A percentile compares a stretch with the other conserved stretches of the same genome.
Conservation (phyloP, 2,113 vertebrate species). For the Oreochromis spilurus region DNA sequence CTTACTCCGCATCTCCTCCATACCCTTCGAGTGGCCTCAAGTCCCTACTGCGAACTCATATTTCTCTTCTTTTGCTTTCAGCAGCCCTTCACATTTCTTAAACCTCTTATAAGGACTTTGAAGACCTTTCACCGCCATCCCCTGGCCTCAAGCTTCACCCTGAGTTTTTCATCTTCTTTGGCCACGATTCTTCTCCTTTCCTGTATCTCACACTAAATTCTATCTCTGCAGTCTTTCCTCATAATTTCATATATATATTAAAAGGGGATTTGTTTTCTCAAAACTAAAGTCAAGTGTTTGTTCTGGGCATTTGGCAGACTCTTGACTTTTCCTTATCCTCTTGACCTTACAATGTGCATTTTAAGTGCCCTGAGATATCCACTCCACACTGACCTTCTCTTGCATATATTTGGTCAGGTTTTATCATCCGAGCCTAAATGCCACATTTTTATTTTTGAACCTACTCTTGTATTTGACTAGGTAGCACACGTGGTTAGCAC, state of each 20-base stretch:
- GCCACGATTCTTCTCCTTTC: not conserved
- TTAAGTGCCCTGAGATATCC: not conserved
- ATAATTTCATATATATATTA: not conserved
- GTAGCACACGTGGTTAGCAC: not conserved
- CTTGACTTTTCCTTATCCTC: not conserved
- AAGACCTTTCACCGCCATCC: not conserved
- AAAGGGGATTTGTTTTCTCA: not conserved
- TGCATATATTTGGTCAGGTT: not conserved
- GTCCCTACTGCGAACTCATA: not conserved
- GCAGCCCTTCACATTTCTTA: not conserved
- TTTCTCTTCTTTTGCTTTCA: not conserved
- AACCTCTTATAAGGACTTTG: not conserved
- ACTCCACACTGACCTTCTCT: not conserved
- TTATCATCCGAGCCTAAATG: not conserved
- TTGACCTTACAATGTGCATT: not conserved
- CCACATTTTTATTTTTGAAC: not conserved
- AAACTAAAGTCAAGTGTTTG: not conserved
- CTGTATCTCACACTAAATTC: not conserved
- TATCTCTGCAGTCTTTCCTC: not conserved
- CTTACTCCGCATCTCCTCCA: not conserved
- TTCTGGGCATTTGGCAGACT: not conserved
- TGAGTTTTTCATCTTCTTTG: not conserved
- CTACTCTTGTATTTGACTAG: not conserved
- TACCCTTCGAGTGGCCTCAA: not conserved
- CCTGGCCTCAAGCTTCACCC: not conserved